These are phyloP conservation scores for Luffia ferchaultella DNA, from an alignment of 2,888 invertebrate genomes.

Conservation along the genomic window DNA sequence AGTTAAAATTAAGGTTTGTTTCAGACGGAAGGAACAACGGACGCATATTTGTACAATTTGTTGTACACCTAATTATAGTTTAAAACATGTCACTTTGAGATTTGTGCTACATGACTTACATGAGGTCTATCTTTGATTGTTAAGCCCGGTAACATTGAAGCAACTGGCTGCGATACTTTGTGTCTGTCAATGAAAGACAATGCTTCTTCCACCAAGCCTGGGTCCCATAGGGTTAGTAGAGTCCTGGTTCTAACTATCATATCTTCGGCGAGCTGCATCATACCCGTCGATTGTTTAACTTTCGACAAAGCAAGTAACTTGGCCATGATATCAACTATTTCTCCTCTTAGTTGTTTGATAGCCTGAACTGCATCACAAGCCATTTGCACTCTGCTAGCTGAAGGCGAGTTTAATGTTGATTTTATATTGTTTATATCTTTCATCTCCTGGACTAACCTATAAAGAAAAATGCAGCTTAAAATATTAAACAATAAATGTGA, in stretches of 20 bases:
- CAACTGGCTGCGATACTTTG: conserved; percentile 51
- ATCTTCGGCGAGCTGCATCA: conserved; percentile 79
- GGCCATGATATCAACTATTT: conserved; percentile 81
- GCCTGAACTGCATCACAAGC: conserved; percentile 85
- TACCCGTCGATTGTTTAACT: conserved; percentile 75
- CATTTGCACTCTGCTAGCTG: conserved; percentile 79
- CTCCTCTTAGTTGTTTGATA: conserved; percentile 77
- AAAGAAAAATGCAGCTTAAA: too few relatives aligned
- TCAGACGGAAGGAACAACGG: too few relatives aligned
- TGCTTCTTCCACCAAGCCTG: conserved; percentile 85
- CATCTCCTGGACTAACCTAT: conserved; percentile 79
- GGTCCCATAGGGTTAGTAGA: conserved; percentile 85
- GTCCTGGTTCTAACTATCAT: conserved; percentile 82
- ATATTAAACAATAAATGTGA: too few relatives aligned
- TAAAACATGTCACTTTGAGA: too few relatives aligned
- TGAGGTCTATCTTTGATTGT: neutral
- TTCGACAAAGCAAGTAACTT: conserved; percentile 76
- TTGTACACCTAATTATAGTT: too few relatives aligned
- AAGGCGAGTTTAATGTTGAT: conserved; percentile 61
- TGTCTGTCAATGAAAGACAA: conserved; percentile 84
- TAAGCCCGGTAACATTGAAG: neutral
- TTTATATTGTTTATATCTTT: conserved; percentile 74
- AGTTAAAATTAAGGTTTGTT: too few relatives aligned
- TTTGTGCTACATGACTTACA: too few relatives aligned
- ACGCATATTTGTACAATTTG: too few relatives aligned